These are phyloP conservation scores for Oryzias celebensis DNA, from an alignment of 2,113 vertebrate species.

Conservation along the genomic window DNA sequence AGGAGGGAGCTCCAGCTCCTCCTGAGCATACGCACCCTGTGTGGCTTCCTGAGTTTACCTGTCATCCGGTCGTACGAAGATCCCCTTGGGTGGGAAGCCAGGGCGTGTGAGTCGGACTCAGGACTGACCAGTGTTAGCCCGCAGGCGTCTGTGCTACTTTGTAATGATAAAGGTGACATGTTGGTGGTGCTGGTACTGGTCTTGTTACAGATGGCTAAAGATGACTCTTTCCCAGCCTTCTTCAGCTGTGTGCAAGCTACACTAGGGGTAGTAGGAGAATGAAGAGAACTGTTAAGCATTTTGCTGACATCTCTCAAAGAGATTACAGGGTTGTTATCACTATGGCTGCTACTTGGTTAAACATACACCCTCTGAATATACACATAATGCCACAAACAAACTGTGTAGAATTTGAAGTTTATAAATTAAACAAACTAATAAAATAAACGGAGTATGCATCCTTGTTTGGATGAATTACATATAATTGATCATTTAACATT, in stretches of 20 bases:
- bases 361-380: neutral
- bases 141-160: constrained; percentile 84
- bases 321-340: too few species aligned
- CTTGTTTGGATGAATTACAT: too few species aligned
- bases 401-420: too few species aligned
- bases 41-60: constrained; percentile 83
- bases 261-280: constrained; percentile 95
- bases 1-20: constrained; percentile 81
- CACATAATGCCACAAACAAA: too few species aligned
- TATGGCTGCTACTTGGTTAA: constrained; percentile 3
- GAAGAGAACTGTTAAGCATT: constrained; percentile 91
- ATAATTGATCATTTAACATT: too few species aligned
- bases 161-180: constrained; percentile 76
- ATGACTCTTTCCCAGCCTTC: constrained; percentile 87
- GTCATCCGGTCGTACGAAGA: constrained; percentile 76
- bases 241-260: constrained; percentile 95
- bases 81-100: constrained; percentile 79
- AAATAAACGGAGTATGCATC: too few species aligned
- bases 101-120: constrained; percentile 80
- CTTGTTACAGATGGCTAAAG: constrained; percentile 88
- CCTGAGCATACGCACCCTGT: constrained; percentile 79
- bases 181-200: constrained; percentile 86
- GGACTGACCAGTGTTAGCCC: constrained; percentile 86
- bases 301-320: constrained; percentile 38
- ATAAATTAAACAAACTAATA: too few species aligned